A percentile compares a stretch with the other conserved stretches of the same genome.
These are phyloP conservation scores for Neocrepidodera transversa DNA, from an alignment of 2,888 invertebrate species.

Conservation along the genomic window DNA sequence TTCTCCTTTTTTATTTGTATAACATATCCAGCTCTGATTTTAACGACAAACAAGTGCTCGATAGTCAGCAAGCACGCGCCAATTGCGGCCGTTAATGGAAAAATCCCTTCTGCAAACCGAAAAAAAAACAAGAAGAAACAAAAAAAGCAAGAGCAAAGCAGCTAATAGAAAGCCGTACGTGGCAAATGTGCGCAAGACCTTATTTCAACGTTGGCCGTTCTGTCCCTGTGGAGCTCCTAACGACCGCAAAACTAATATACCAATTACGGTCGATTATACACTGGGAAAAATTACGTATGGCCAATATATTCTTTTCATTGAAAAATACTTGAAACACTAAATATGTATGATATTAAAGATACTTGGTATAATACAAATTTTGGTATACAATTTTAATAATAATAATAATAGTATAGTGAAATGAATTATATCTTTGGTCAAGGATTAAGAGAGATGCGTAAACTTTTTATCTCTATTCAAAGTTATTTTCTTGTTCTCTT, in stretches of 20 bases:
- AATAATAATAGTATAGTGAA: no score
- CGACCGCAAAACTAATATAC: conserved; percentile 61
- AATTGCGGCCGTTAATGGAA: conserved; percentile 15
- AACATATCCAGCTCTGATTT: no score
- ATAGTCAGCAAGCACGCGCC: conserved; percentile 21
- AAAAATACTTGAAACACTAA: no score
- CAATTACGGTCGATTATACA: conserved; percentile 55
- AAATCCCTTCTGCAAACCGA: conserved; percentile 12
- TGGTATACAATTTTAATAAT: no score
- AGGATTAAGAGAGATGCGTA: no score
- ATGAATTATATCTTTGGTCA: no score
- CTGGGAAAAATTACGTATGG: conserved; percentile 17
- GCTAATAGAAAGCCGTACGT: conserved; percentile 29
- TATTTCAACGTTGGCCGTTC: conserved; percentile 26
- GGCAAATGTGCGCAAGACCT: conserved; percentile 36
- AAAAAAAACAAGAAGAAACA: conserved; percentile 7
- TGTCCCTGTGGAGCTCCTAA: conserved; percentile 54
- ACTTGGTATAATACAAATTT: no score
- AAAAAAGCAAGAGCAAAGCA: conserved; percentile 5
- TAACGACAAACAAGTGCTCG: conserved; percentile 13
- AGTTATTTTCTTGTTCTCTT: no score
- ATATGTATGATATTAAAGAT: no score
- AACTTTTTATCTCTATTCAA: no score
- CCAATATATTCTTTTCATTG: no score
- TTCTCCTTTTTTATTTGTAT: no score